These are phyloP conservation scores for Drosophila yakuba DNA, from an alignment of 1,140 invertebrate species.

Conservation along the genomic window DNA sequence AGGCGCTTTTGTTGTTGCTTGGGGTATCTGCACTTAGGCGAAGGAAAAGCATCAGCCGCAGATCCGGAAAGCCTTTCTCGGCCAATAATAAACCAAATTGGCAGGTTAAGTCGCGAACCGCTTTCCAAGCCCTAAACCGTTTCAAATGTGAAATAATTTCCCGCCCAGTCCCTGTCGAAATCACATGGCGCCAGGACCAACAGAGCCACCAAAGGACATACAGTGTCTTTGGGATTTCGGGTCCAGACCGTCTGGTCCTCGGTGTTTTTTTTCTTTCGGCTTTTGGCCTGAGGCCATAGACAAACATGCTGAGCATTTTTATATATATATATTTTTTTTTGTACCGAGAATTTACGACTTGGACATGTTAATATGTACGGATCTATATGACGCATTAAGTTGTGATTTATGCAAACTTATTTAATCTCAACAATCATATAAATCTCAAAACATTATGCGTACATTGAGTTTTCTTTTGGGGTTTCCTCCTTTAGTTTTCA, in stretches of 20 bases:
- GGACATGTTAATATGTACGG: conserved; percentile 67
- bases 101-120: conserved; percentile 8
- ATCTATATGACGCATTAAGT: conserved; percentile 46
- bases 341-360: conserved; percentile 57
- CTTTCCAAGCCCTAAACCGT: not conserved
- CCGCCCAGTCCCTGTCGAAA: conserved; percentile 4
- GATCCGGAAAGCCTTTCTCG: conserved; percentile 16
- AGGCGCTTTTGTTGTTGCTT: conserved; percentile 18
- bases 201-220: not conserved
- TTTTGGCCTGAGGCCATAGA: conserved; percentile 33
- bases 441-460: conserved; percentile 38
- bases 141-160: conserved; percentile 39
- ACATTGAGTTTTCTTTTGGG: conserved; percentile 25
- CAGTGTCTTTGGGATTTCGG: conserved; percentile 7
- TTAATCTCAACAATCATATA: conserved; percentile 45
- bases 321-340: conserved; percentile 48
- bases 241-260: conserved; percentile 14
- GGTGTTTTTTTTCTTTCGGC: conserved; percentile 15
- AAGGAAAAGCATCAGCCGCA: not conserved
- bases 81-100: conserved; percentile 47
- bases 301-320: conserved; percentile 33
- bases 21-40: conserved; percentile 14
- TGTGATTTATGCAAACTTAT: conserved; percentile 69
- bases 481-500: too few species aligned
- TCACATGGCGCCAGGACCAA: conserved; percentile 17